These are phyloP conservation scores for Cyanistes caeruleus DNA, from an alignment of 2,113 vertebrate species.

Conservation along the genomic window DNA sequence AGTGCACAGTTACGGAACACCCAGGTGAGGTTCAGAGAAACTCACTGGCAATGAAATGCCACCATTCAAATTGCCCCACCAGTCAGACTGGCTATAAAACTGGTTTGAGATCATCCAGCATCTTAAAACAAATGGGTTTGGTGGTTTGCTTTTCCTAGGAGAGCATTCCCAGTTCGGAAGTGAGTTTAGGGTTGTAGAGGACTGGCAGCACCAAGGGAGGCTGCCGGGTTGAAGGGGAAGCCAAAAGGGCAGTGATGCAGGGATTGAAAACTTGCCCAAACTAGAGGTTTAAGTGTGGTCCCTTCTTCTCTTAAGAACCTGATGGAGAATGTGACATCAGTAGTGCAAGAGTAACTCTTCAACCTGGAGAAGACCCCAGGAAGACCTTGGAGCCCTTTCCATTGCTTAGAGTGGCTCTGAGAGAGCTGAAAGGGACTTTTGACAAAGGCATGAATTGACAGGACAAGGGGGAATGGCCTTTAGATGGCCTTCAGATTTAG, in stretches of 20 bases:
- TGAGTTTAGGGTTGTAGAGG: neutral
- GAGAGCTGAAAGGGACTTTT: neutral
- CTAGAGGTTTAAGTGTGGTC: neutral
- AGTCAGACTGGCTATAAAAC: neutral
- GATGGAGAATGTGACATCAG: neutral
- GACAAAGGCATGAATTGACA: neutral
- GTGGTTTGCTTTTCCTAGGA: neutral
- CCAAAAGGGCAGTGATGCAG: neutral
- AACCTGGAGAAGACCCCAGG: neutral
- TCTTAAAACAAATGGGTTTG: neutral
- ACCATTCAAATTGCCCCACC: neutral
- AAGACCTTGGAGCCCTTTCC: neutral
- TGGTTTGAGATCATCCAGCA: neutral
- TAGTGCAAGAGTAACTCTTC: neutral
- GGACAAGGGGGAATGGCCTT: neutral
- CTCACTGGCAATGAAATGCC: neutral
- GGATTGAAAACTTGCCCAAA: neutral
- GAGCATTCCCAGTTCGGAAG: neutral
- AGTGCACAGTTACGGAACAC: conserved; percentile 13
- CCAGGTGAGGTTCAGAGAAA: neutral
- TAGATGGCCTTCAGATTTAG: neutral
- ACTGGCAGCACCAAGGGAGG: neutral
- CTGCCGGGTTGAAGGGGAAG: neutral
- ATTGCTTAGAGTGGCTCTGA: neutral
- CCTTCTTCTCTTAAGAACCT: neutral